Evolutionary conservation across 2,888 invertebrate genomes (phyloP).

Genomic region (Acronicta leporina): DNA sequence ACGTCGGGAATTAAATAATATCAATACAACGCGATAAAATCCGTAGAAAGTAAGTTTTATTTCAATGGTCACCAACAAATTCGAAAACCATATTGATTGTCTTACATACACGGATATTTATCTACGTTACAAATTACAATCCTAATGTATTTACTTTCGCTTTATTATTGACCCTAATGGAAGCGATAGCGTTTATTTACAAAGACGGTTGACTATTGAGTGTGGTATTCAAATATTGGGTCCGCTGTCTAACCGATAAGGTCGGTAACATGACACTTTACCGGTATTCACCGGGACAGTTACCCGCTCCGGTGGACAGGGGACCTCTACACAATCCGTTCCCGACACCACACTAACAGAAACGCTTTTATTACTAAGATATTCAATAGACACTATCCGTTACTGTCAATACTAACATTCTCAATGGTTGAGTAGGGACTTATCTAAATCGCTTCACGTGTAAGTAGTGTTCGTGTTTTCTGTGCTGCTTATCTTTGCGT

Average conservation of each 20-base stretch:
- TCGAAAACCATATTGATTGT: conserved; percentile 49
- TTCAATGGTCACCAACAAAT: conserved; percentile 44
- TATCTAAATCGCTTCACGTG: conserved; percentile 66
- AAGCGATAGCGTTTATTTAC: conserved; percentile 60
- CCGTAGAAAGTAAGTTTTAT: too few species aligned
- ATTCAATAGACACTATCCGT: conserved; percentile 65
- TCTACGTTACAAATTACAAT: conserved; percentile 58
- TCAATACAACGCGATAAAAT: too few species aligned
- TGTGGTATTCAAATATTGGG: conserved; percentile 75
- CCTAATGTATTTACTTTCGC: conserved; percentile 63
- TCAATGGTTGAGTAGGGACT: conserved; percentile 61
- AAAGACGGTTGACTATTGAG: conserved; percentile 68
- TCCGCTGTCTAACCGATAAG: conserved; percentile 74
- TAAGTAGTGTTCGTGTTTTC: conserved; percentile 50
- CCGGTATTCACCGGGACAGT: conserved; percentile 63
- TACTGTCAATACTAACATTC: conserved; percentile 65
- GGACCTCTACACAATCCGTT: conserved; percentile 51
- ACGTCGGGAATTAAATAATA: too few species aligned
- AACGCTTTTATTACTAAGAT: conserved; percentile 63
- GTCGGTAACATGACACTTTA: conserved; percentile 73
- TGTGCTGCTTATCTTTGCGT: conserved; percentile 45
- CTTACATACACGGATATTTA: conserved; percentile 53
- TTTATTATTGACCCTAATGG: conserved; percentile 64
- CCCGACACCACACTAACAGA: conserved; percentile 50
- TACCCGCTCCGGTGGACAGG: conserved; percentile 18